Conservation (phyloP, 1,140 invertebrate genomes). For the Tetragnatha versicolor region DNA sequence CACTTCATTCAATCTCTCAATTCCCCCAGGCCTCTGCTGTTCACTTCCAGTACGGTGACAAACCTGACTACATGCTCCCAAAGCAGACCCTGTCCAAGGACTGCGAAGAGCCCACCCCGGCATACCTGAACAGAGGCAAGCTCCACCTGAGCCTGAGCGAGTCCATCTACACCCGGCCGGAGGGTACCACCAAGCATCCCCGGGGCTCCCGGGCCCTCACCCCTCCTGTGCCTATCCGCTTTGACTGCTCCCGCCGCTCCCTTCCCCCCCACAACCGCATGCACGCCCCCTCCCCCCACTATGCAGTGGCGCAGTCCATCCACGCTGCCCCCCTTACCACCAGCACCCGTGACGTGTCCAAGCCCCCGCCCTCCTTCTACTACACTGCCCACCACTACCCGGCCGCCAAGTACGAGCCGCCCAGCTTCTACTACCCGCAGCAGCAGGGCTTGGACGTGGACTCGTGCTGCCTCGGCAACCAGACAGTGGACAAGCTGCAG, state of each 20-base stretch:
- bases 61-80: constrained; percentile 72
- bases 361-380: constrained; percentile 20
- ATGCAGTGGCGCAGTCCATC: constrained; percentile 38
- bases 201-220: constrained; percentile 90
- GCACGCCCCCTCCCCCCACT: constrained; percentile 36
- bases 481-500: constrained; percentile 51
- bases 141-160: constrained; percentile 43
- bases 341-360: constrained; percentile 9
- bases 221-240: constrained; percentile 66
- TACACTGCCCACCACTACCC: constrained; percentile 34
- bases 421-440: constrained; percentile 23
- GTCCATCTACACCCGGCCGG: constrained; percentile 66
- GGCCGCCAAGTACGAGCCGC: constrained; percentile 24
- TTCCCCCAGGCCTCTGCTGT: constrained; percentile 67
- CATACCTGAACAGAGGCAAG: constrained; percentile 15
- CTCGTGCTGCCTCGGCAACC: constrained; percentile 49
- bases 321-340: constrained; percentile 12
- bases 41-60: constrained; percentile 96
- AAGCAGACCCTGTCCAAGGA: constrained; percentile 73
- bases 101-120: constrained; percentile 86
- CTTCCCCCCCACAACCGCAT: constrained; percentile 45
- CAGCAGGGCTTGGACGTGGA: constrained; percentile 27
- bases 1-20: too few relatives aligned
- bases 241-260: constrained; percentile 61
- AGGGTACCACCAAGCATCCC: constrained; percentile 74